Evolutionary conservation across 2,113 vertebrate genomes (phyloP).

Genomic region (Sigmodon hispidus): DNA sequence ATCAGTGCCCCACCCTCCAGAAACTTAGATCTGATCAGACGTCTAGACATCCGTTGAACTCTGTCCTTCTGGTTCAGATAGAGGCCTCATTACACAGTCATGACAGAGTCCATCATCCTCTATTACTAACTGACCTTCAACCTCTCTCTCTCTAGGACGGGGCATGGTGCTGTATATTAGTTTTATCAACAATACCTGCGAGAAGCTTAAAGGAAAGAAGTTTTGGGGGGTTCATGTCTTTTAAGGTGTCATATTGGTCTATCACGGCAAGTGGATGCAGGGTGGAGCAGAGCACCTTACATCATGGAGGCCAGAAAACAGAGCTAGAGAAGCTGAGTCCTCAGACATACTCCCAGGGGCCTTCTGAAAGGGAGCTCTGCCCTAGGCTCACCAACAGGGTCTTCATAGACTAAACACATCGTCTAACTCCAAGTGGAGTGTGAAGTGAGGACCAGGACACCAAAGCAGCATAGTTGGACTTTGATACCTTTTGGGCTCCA

Average conservation of each 20-base stretch:
- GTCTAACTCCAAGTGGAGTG: neutral
- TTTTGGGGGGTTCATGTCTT: neutral
- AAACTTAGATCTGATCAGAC: neutral
- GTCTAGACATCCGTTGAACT: neutral
- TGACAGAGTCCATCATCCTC: neutral
- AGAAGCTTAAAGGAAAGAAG: neutral
- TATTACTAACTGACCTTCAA: neutral
- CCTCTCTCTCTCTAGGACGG: too few species aligned
- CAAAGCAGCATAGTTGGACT: neutral
- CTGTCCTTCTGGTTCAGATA: neutral
- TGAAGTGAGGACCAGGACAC: neutral
- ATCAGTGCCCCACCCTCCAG: neutral
- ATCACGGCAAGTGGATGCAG: neutral
- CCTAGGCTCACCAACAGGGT: neutral
- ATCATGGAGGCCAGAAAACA: neutral
- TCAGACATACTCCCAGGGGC: neutral
- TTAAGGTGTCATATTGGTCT: neutral
- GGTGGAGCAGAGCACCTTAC: neutral
- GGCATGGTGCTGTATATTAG: neutral
- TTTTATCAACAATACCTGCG: neutral
- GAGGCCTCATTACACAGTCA: neutral
- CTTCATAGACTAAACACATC: neutral
- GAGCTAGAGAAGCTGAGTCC: neutral
- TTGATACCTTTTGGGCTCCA: neutral
- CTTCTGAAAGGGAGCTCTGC: neutral